These are phyloP conservation scores for Callaeas wilsoni DNA, from an alignment of 2,113 vertebrate genomes.

Conservation along the genomic window DNA sequence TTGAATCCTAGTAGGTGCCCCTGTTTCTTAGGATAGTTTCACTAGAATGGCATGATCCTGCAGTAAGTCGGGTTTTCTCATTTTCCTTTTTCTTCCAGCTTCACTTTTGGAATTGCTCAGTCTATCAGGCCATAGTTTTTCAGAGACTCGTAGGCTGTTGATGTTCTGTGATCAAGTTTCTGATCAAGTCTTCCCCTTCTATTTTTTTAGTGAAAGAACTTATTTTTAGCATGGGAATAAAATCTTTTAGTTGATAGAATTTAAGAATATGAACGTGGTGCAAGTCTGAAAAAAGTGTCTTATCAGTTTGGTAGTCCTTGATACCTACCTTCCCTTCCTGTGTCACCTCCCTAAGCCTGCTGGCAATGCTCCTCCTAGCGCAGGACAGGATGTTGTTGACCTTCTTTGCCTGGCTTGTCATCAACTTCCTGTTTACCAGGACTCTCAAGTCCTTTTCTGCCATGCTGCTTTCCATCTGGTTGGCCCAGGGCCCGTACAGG, in stretches of 20 bases:
- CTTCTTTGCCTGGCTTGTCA: background rate
- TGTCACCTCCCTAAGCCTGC: background rate
- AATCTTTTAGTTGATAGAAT: background rate
- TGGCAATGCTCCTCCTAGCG: background rate
- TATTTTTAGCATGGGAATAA: background rate
- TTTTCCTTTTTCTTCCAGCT: background rate
- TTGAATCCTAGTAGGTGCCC: background rate
- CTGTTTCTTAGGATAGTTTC: background rate
- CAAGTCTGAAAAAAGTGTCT: background rate
- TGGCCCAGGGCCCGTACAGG: fast-evolving
- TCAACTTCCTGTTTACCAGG: background rate
- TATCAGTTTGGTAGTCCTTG: background rate
- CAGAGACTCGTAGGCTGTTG: background rate
- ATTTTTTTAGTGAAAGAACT: background rate
- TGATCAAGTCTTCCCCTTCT: background rate
- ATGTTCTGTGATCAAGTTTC: background rate
- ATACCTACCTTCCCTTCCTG: background rate
- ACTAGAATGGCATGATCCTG: background rate
- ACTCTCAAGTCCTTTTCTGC: background rate
- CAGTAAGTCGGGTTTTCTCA: background rate
- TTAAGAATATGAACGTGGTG: fast-evolving
- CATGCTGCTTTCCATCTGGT: background rate
- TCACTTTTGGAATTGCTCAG: background rate
- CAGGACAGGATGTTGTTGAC: background rate
- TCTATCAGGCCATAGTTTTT: background rate